These are phyloP conservation scores for Pantala flavescens DNA, from an alignment of 1,140 invertebrate genomes.

Conservation along the genomic window DNA sequence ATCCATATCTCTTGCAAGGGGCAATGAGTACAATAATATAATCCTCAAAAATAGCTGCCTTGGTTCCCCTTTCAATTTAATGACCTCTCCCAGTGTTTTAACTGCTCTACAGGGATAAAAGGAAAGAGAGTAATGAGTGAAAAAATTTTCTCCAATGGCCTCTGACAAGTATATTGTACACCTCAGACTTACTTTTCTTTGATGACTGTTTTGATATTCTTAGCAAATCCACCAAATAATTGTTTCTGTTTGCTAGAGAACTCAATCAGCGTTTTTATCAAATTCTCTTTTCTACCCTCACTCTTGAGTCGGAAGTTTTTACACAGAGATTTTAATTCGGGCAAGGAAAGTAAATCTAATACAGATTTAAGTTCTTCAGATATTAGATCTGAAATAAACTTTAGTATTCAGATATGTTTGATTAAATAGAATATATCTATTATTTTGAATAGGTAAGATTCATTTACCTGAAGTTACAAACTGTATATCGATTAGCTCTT, in stretches of 20 bases:
- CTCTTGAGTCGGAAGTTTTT: background rate
- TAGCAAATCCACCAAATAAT: background rate
- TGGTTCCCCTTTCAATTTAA: background rate
- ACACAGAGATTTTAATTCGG: background rate
- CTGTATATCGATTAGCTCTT: background rate
- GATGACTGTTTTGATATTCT: background rate
- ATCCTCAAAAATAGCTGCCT: background rate
- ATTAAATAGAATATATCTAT: background rate
- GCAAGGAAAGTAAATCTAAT: background rate
- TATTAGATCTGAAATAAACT: background rate
- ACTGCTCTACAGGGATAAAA: background rate
- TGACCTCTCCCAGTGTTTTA: background rate
- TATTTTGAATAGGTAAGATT: background rate
- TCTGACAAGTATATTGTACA: too few species aligned
- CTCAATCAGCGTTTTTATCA: background rate
- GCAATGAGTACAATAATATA: background rate
- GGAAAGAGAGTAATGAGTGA: too few species aligned
- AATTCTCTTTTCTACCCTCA: background rate
- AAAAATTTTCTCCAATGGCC: too few species aligned
- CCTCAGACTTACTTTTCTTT: background rate
- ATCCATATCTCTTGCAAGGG: background rate
- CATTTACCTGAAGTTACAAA: background rate
- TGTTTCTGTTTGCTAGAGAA: background rate
- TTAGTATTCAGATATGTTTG: background rate
- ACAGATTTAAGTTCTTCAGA: background rate